Percentiles rank a stretch among this genome's conserved stretches.
These are phyloP conservation scores for Pycnonotus jocosus DNA, from an alignment of 2,113 vertebrate genomes.

Conservation along the genomic window DNA sequence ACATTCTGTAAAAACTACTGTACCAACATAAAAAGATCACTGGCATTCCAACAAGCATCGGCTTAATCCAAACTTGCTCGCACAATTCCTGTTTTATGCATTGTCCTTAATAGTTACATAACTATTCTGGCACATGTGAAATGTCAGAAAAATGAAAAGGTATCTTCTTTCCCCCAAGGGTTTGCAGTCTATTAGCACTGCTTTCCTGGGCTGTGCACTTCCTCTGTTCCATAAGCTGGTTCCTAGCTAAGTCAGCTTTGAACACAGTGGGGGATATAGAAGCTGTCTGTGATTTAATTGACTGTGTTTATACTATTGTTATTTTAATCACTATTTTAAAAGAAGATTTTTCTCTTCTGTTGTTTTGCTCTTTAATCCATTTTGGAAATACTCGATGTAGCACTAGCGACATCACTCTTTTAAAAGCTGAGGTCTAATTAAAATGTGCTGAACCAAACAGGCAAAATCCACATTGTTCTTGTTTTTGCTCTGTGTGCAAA, in stretches of 20 bases:
- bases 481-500: neutral
- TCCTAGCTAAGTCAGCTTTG: slow-evolving; percentile 29
- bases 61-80: neutral
- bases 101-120: neutral
- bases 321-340: slow-evolving; percentile 27
- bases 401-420: neutral
- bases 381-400: neutral
- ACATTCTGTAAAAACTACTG: neutral
- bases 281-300: neutral
- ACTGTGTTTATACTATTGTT: neutral
- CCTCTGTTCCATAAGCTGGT: neutral
- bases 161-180: neutral
- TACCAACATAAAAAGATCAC: neutral
- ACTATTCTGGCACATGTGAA: neutral
- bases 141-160: neutral
- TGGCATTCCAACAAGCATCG: neutral
- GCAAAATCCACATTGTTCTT: slow-evolving; percentile 18
- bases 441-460: neutral
- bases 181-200: neutral
- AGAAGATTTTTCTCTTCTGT: neutral
- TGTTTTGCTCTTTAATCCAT: neutral
- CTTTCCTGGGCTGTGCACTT: neutral
- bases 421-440: neutral
- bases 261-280: neutral
- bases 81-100: neutral